Base-by-base conservation (phyloP, 1,140 invertebrate species). In the Oppia nitens region DNA sequence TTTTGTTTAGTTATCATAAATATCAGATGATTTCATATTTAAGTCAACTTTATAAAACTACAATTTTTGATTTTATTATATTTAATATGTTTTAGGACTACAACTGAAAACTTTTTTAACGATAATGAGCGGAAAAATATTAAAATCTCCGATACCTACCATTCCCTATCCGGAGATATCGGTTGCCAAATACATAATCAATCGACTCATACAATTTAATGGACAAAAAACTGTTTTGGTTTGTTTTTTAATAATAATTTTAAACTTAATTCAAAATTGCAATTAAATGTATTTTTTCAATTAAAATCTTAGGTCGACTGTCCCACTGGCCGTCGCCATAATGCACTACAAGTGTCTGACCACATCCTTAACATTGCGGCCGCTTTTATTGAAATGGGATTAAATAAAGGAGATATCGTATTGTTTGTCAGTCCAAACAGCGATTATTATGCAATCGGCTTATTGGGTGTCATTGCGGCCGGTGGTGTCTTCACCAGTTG, bases 71-170 rank as follows among this genome's bases (percentile, higher is more conserved):
- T n/a, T n/a, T n/a, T n/a, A n/a, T n/a, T n/a, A n/a, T n/a, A n/a
- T n/a, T n/a, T n/a, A n/a, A n/a, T n/a, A n/a, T n/a, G n/a, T n/a
- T n/a, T n/a, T n/a, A n/a, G n/a, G n/a, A n/a, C n/a, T n/a, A n/a
- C n/a, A n/a, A n/a, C 11, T 52, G 50, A 21, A 52, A 52, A 52
- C 50, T 52, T 52, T 52, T 52, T 21, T 52, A 21, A n/a, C n/a
- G n/a, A n/a, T n/a, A 40, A 40, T 40, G 32, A 17, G 17, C 6
- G 17, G 32, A 6, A 40, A 40, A 40, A 17, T 40, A 9, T 40
- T 40, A 17, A 40, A 40, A 40, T 40, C 32, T 17, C 32, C 32
- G 6, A 40, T 40, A 40, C 32, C 32, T 9, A 40, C 32, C 17
- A 40, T 40, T 40, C 32, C 32, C 17, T 40, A 40, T 17, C 32